Conservation (phyloP, 2,113 vertebrate species). For the Salvelinus fontinalis region DNA sequence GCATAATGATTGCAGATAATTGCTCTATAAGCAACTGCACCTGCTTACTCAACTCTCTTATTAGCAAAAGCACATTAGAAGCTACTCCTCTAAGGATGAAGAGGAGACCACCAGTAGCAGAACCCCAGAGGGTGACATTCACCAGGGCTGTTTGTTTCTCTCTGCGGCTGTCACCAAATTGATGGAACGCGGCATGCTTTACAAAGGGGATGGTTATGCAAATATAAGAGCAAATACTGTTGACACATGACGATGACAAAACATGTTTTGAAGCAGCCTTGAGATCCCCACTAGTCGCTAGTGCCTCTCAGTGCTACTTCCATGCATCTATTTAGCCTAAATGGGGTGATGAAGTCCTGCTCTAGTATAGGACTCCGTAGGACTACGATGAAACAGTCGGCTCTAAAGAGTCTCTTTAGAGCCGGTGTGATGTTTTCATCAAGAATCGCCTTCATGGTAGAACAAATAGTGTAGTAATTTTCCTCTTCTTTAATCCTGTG, state of each 20-base stretch:
- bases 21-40: conserved; percentile 16
- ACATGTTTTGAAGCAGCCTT: not conserved
- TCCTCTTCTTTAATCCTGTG: conserved; percentile 2
- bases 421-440: conserved; percentile 1
- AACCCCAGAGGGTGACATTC: not conserved
- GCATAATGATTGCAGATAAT: conserved; percentile 27
- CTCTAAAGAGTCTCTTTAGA: not conserved
- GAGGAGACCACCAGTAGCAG: not conserved
- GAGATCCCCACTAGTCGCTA: not conserved
- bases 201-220: not conserved
- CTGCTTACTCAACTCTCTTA: conserved; percentile 21
- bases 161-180: not conserved
- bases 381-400: not conserved
- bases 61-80: conserved; percentile 2
- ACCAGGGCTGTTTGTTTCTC: not conserved
- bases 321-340: not conserved
- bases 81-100: not conserved
- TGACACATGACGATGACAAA: not conserved
- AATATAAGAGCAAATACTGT: not conserved
- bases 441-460: conserved; percentile 2
- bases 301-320: not conserved
- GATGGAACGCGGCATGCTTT: not conserved
- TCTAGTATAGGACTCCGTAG: not conserved
- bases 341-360: not conserved
- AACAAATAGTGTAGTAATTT: not conserved